Evolutionary conservation across 2,113 vertebrate genomes (phyloP).

Genomic region (Sigmodon hispidus): DNA sequence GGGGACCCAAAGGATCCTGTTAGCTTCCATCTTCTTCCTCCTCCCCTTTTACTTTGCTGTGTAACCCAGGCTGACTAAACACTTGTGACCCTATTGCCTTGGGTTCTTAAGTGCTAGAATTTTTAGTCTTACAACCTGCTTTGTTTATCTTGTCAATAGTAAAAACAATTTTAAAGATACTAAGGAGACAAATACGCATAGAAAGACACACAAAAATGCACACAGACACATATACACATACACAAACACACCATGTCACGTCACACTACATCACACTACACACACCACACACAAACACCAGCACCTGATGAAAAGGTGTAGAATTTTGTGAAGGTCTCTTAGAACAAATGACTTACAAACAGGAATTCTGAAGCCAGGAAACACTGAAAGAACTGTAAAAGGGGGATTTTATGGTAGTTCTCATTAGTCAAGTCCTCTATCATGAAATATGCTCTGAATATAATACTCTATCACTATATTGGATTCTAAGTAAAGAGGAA

Average conservation of each 20-base stretch:
- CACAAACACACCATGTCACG: background rate
- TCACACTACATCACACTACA: no score
- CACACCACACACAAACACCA: no score
- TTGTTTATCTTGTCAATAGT: background rate
- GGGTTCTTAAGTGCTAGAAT: background rate
- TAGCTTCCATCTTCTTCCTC: background rate
- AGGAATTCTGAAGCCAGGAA: background rate
- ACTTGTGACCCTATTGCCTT: background rate
- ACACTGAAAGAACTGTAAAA: background rate
- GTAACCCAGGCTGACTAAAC: no score
- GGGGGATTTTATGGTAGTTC: background rate
- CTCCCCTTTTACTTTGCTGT: background rate
- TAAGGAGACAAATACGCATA: background rate
- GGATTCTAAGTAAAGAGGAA: background rate
- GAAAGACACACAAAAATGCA: background rate
- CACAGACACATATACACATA: background rate
- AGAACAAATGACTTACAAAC: rapidly evolving
- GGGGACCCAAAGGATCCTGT: background rate
- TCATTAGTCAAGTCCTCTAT: background rate
- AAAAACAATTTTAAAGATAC: background rate
- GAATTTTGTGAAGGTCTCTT: background rate
- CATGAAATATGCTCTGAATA: background rate
- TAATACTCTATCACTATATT: background rate
- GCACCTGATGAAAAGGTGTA: background rate
- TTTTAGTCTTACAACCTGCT: no score